phyloP scores from a whole-genome alignment of 2,797 vertebrate genomes.

The Rhinella marina region DNA sequence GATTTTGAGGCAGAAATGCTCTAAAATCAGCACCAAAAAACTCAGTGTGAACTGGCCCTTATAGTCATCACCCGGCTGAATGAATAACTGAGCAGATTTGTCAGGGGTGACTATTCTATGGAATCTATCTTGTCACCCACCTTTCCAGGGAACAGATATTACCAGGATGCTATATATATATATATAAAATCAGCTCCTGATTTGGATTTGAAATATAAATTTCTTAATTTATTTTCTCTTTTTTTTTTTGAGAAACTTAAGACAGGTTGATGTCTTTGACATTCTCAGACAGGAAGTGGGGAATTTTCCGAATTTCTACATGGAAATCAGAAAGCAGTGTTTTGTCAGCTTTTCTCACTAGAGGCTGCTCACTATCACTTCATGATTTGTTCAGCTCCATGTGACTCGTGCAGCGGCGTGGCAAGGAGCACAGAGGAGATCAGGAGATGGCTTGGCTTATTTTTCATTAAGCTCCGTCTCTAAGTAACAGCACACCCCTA shows the following conservation, averaged over 20 bases:
- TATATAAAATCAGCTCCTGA: background rate
- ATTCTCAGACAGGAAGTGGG: background rate
- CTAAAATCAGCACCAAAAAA: no score
- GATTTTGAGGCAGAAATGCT: no score
- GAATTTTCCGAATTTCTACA: conserved; percentile 2
- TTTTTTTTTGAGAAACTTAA: background rate
- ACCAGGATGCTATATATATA: background rate
- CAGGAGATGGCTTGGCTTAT: conserved; percentile 60
- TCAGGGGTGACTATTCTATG: no score
- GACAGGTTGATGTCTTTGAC: background rate
- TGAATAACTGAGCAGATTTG: no score
- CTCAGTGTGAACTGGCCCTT: no score
- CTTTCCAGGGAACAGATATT: background rate
- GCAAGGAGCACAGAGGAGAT: conserved; percentile 63
- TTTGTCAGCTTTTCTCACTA: conserved; percentile 76
- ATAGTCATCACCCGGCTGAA: no score
- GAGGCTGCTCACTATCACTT: conserved; percentile 75
- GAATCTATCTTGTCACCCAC: background rate
- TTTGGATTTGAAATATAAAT: background rate
- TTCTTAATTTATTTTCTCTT: background rate
- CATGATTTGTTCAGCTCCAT: conserved; percentile 66
- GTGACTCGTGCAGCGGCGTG: conserved; percentile 57
- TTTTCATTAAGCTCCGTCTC: conserved; percentile 63
- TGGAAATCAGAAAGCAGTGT: conserved; percentile 64
- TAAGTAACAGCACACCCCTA: conserved; percentile 68